Percentiles rank a stretch among this genome's conserved stretches.
Evolutionary conservation across 1,140 invertebrate species (phyloP).

Genomic region (Contarinia nasturtii): DNA sequence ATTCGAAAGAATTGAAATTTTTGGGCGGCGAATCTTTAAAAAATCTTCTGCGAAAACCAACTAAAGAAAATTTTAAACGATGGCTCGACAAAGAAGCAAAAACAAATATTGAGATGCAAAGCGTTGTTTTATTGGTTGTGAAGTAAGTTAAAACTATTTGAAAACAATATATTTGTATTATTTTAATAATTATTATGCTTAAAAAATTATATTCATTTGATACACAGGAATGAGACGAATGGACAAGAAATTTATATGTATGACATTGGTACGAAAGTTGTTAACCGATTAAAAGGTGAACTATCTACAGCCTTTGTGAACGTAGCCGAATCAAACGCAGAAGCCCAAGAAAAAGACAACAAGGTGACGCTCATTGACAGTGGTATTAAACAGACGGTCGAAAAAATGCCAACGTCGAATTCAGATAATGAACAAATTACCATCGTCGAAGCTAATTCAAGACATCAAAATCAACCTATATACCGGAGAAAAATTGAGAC

Average conservation of each 20-base stretch:
- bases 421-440: constrained; percentile 3
- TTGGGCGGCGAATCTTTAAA: constrained; percentile 50
- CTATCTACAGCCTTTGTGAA: constrained; percentile 62
- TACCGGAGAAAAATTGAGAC: too few species aligned
- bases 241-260: constrained; percentile 73
- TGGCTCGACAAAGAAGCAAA: constrained; percentile 58
- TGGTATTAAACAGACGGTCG: constrained; percentile 26
- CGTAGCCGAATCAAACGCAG: constrained; percentile 62
- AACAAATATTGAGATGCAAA: constrained; percentile 48
- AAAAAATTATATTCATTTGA: too few species aligned
- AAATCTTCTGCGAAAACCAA: constrained; percentile 50
- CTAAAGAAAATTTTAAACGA: constrained; percentile 52
- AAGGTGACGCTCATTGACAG: constrained; percentile 33
- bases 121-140: constrained; percentile 57
- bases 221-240: constrained; percentile 22
- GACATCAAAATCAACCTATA: too few species aligned
- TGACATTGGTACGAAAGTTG: constrained; percentile 43
- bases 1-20: constrained; percentile 36
- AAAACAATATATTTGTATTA: too few species aligned
- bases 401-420: constrained; percentile 14
- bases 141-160: too few species aligned
- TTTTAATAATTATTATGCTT: too few species aligned
- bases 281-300: constrained; percentile 49
- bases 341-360: constrained; percentile 37
- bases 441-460: too few species aligned